Evolutionary conservation across 2,797 vertebrate genomes (phyloP), one percentile per base, ranked within the genome.

Genomic region (Loriculus beryllinus): DNA sequence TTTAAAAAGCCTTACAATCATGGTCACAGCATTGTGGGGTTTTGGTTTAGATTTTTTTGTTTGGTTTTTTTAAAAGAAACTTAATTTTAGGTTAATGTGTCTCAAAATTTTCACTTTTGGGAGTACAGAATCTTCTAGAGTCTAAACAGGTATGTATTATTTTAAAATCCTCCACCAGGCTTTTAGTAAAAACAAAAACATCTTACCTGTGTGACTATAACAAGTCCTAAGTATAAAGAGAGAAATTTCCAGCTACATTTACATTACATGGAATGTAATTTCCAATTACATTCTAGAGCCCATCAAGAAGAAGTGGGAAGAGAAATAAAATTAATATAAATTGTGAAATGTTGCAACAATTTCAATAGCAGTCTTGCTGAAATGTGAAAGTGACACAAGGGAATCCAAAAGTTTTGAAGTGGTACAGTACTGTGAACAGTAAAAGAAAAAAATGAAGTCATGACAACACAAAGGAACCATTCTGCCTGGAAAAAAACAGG

Each of bases 381-480:
- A 90, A 69, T 84, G 37, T 28, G 42, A 39, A 74, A 90, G 15
- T 64, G 26, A 76, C 26, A 71, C 37, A 42, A 76, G 18, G 31
- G 35, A 88, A 74, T 33, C 21, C 39, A 75, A 21, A 82, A 81
- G 28, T 69, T 91, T 78, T 81, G 31, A 71, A 90, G 14, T 26
- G 12, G 14, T 54, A 59, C 20, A 60, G 33, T 78, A 79, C 12
- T 82, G 40, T 51, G 47, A 83, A 72, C 18, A 81, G 25, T 48
- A 18, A 86, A 81, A 86, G 92, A 43, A 59, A 56, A 89, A 90
- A 88, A 85, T 81, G 26, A 91, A 86, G 78, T 84, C 78, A 45
- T 69, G 3, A 39, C 45, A 88, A 51, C 54, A 82, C 70, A 87
- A 86, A 90, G 67, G 64, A 82, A 78, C 45, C 29, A 79, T 92